Evolutionary conservation across 2,797 vertebrate genomes (phyloP), one percentile per base, ranked within the genome.

Genomic region (Microctenopoma stevenorrisi): DNA sequence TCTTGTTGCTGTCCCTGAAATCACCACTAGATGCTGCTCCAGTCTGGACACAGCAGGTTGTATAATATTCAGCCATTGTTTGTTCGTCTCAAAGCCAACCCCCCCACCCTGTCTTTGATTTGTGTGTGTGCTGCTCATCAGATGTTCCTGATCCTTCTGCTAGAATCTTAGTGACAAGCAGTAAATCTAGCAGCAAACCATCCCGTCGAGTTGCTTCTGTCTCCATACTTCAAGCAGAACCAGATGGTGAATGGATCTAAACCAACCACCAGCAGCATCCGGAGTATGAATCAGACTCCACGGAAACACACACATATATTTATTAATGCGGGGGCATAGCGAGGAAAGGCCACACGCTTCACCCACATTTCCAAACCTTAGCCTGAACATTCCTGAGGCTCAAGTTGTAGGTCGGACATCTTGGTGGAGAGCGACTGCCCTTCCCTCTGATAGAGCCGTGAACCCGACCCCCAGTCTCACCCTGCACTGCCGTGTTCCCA

Each of bases 301-400:
- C 67, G 82, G 72, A 78, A 80, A 86, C 75, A 69, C 52, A 65
- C 63, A 58, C 76, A 82, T 69, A 47, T 59, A 73, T 49, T 70
- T 80, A 67, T 70, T 30, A 60, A 74, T 56, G 53, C 46, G 5
- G 44, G 48, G 40, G 49, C 69, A 84, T 72, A 56, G 84, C 46
- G 81, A 76, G 67, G 85, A 88, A 77, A 87, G 59, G 61, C 63
- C 62, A 64, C 78, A 71, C 67, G 65, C 74, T 68, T 63, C 60
- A 0, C 49, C 52, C 18, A 3, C 47, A 40, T 72, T 50, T 72
- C 54, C 40, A 38, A 30, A 59, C 42, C 63, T 48, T 0, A 53
- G 11, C 38, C 11, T 38, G 63, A 18, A 33, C 69, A 60, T 80
- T 85, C 83, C 73, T n/a, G 37, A 44, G 66, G 76, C 67, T 82